Conservation (phyloP, 1,140 invertebrate genomes). For the Papilio dardanus region DNA sequence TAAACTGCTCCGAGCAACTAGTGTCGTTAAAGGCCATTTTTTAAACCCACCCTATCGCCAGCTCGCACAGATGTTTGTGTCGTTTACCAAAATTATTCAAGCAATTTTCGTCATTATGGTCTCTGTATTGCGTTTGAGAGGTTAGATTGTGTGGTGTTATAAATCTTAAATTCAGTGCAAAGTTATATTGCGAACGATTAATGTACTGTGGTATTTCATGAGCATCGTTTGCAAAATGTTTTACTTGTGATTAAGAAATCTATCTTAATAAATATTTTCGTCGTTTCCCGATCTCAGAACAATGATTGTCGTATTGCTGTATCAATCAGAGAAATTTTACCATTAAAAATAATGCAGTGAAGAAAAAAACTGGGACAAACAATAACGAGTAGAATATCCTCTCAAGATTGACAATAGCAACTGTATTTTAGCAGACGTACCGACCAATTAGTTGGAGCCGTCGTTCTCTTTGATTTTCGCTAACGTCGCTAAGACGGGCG, state of each 20-base stretch:
- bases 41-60: conserved; percentile 38
- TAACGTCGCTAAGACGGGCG: conserved; percentile 45
- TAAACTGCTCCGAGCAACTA: conserved; percentile 58
- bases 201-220: too few species aligned
- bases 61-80: conserved; percentile 37
- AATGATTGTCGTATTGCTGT: conserved; percentile 36
- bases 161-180: not conserved
- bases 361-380: conserved; percentile 62
- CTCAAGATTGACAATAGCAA: conserved; percentile 59
- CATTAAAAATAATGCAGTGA: conserved; percentile 54
- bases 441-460: conserved; percentile 50
- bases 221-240: too few species aligned
- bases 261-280: not conserved
- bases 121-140: conserved; percentile 34
- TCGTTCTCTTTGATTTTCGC: conserved; percentile 44
- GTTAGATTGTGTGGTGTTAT: not conserved
- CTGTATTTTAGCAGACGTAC: conserved; percentile 60
- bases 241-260: too few species aligned
- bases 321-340: conserved; percentile 54
- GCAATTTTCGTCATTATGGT: conserved; percentile 37
- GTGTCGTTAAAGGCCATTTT: conserved; percentile 52
- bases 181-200: too few species aligned
- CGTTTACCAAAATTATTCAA: conserved; percentile 41
- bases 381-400: conserved; percentile 57
- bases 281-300: not conserved